Base-by-base conservation (phyloP, 2,113 vertebrate species). In the Deroptyus accipitrinus region DNA sequence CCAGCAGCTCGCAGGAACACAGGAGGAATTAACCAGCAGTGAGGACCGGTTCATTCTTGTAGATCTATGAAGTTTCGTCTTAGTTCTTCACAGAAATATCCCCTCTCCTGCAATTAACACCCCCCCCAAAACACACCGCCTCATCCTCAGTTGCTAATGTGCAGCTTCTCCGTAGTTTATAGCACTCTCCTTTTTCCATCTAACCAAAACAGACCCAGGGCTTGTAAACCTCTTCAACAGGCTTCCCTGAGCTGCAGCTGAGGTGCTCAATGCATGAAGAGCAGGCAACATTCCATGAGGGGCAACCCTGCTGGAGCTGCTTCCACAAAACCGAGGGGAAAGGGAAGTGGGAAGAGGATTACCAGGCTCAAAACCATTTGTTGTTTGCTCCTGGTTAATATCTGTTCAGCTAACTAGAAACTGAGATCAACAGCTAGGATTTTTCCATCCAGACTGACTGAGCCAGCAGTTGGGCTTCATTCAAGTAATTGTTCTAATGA, bases 401-500 rank as follows among this genome's bases (percentile, higher is more conserved):
- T 73, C 78, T 80, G 24, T 48, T 88, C 25, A 41, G 52, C 78
- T 79, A 42, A 42, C 66, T 51, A 67, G 33, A 33, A 85, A 69
- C 4, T 33, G 33, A 79, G 37, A 72, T 79, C 69, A 88, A 83
- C 46, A 66, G 57, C 74, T 24, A 28, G 30, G 57, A 69, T 85
- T 95, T 79, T 91, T 92, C 81, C 66, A 61, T 69, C 44, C 88
- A 76, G 33, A 61, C 91, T 51, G 69, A 89, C 64, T 2, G 6
- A 95, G 63, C 57, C 66, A 86, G 77, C 48, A 85, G 61, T 86
- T 96, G 93, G 83, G 92, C 90, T 96, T 90, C 84, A 64, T 81
- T 95, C 88, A 95, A 93, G 59, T 73, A 59, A 88, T 88, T 96
- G 64, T 94, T 96, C 87, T 92, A 90, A 92, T 82, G 61, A 61